phyloP scores from a whole-genome alignment of 2,113 vertebrate genomes.

The Rhinoptilus africanus region DNA sequence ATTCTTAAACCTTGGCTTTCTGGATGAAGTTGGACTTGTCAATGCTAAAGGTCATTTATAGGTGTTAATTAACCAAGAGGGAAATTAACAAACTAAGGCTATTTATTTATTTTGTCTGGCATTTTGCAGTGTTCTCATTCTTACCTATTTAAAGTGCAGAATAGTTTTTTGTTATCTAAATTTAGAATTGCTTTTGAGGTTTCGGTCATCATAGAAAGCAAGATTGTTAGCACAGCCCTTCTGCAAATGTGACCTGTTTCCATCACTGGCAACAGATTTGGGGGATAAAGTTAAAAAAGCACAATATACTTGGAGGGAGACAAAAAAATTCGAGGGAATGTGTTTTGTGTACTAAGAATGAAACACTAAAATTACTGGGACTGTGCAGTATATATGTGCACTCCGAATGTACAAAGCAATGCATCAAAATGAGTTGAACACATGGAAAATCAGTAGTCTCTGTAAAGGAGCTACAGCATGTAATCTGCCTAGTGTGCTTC shows the following conservation, averaged over 20 bases:
- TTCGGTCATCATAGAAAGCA: neutral
- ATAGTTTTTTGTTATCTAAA: neutral
- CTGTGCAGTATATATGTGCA: neutral
- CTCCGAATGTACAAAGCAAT: neutral
- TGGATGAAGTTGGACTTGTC: constrained; percentile 82
- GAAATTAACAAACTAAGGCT: constrained; percentile 83
- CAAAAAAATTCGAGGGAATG: neutral
- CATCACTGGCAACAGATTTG: neutral
- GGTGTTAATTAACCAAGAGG: constrained; percentile 89
- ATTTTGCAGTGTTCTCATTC: constrained; percentile 68
- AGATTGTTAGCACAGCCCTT: neutral
- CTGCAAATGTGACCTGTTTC: neutral
- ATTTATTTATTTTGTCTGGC: constrained; percentile 70
- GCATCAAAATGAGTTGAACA: neutral
- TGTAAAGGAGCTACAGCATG: neutral
- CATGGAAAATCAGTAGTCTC: neutral
- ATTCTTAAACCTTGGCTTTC: constrained; percentile 79
- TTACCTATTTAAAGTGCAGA: neutral
- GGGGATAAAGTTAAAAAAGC: neutral
- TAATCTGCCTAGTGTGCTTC: neutral
- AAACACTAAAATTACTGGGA: neutral
- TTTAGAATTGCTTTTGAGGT: neutral
- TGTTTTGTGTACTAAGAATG: neutral
- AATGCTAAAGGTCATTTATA: constrained; percentile 80
- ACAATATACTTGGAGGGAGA: neutral